A percentile compares a stretch with the other conserved stretches of the same genome.
Evolutionary conservation across 2,113 vertebrate species (phyloP).

Genomic region (Nothoprocta perdicaria): DNA sequence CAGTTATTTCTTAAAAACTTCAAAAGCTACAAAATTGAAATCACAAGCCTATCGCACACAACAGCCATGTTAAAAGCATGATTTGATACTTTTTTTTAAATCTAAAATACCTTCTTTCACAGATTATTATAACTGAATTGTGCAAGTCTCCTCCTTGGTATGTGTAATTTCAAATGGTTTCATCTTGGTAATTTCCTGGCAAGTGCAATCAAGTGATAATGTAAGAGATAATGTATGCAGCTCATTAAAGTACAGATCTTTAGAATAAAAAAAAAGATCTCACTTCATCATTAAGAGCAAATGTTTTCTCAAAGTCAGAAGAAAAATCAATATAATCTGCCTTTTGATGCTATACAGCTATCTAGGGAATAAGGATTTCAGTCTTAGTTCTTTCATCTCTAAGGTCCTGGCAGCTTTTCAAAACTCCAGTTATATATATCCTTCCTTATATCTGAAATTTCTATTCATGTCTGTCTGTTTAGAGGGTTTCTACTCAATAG

Average conservation of each 20-base stretch:
- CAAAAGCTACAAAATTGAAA: not conserved
- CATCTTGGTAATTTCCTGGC: not conserved
- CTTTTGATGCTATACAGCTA: not conserved
- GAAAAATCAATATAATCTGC: constrained; percentile 10
- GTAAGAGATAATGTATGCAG: not conserved
- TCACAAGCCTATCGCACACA: not conserved
- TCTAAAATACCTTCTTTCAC: not conserved
- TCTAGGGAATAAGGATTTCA: not conserved
- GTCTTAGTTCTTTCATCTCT: constrained; percentile 27
- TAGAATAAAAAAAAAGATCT: not conserved
- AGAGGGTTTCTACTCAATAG: not conserved
- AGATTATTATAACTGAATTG: not conserved
- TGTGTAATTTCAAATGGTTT: not conserved
- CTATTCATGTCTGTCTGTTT: not conserved
- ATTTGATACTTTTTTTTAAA: not conserved
- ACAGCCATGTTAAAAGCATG: not conserved
- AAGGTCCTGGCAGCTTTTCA: not conserved
- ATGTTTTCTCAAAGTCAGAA: constrained; percentile 15
- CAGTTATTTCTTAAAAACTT: not conserved
- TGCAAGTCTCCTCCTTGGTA: not conserved
- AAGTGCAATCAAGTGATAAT: not conserved
- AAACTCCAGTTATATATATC: not conserved
- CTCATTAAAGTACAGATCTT: not conserved
- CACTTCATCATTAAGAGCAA: not conserved
- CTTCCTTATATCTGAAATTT: not conserved